phyloP scores from a whole-genome alignment of 1,140 invertebrate species.

The Drosophila albomicans region DNA sequence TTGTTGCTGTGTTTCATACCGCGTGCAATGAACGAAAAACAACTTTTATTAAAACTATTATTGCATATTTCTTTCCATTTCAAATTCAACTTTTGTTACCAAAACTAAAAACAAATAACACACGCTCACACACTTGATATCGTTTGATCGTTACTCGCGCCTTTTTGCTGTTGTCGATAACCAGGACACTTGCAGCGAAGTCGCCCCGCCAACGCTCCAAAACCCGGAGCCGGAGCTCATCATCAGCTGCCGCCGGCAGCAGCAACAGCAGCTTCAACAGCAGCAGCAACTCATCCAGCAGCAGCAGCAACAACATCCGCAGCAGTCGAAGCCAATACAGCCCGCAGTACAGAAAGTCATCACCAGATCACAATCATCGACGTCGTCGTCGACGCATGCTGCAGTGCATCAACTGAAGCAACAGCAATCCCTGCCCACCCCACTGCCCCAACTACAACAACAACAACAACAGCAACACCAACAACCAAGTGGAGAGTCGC shows the following conservation, averaged over 20 bases:
- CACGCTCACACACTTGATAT: conserved; percentile 38
- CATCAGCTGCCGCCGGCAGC: conserved; percentile 63
- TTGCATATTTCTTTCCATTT: conserved; percentile 79
- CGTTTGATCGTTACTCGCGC: conserved; percentile 13
- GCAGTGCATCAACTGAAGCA: conserved; percentile 82
- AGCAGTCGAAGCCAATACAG: conserved; percentile 35
- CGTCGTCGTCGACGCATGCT: conserved; percentile 73
- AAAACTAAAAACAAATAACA: conserved; percentile 28
- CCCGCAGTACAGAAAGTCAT: conserved; percentile 70
- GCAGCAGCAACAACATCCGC: conserved; percentile 39
- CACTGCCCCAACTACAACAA: conserved; percentile 54
- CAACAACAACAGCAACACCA: not conserved
- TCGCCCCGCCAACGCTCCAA: conserved; percentile 56
- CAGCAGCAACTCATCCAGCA: conserved; percentile 40
- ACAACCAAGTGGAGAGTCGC: conserved; percentile 24
- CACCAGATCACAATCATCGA: conserved; percentile 83
- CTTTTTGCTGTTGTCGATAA: conserved; percentile 16
- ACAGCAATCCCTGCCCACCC: conserved; percentile 77
- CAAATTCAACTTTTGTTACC: conserved; percentile 71
- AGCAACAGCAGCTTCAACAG: conserved; percentile 58
- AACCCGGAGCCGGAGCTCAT: conserved; percentile 74
- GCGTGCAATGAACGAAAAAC: conserved; percentile 22
- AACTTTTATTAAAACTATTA: conserved; percentile 61
- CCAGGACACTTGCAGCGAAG: conserved; percentile 74
- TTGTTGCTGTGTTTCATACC: conserved; percentile 62